Percentiles rank a stretch among this genome's conserved stretches.
These are phyloP conservation scores for Noctuana brunneofusca DNA, from an alignment of 2,888 invertebrate species.

Conservation along the genomic window DNA sequence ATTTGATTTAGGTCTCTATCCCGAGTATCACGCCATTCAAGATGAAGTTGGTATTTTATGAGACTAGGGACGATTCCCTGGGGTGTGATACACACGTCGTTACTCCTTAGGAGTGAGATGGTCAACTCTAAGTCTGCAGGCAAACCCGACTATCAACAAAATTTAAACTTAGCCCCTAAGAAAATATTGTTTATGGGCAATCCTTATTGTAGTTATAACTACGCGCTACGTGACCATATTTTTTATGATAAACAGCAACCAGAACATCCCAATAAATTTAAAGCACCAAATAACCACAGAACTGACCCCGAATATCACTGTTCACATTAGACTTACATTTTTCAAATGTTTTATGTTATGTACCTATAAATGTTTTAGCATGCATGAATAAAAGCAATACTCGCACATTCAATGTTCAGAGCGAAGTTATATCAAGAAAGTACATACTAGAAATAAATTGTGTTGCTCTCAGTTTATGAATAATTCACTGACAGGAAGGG, in stretches of 20 bases:
- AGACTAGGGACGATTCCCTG: background rate
- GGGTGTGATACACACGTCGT: background rate
- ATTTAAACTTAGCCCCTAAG: background rate
- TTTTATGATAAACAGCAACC: no score
- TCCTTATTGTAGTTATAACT: no score
- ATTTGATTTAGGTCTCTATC: background rate
- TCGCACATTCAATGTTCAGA: background rate
- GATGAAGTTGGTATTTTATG: background rate
- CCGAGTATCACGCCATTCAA: background rate
- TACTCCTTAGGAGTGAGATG: background rate
- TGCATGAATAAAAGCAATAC: background rate
- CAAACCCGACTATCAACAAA: background rate
- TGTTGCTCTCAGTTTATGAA: conserved; percentile 4
- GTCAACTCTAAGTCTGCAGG: no score
- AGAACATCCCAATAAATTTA: no score
- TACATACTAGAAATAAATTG: background rate
- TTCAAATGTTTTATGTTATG: no score
- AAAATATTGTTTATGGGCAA: no score
- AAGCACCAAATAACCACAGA: no score
- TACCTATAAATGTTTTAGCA: background rate
- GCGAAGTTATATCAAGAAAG: background rate
- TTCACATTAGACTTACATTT: background rate
- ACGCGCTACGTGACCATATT: no score
- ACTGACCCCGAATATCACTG: no score
- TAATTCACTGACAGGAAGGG: conserved; percentile 1